Base-by-base conservation (phyloP, 1,140 invertebrate genomes). In the Polypedilum vanderplanki region DNA sequence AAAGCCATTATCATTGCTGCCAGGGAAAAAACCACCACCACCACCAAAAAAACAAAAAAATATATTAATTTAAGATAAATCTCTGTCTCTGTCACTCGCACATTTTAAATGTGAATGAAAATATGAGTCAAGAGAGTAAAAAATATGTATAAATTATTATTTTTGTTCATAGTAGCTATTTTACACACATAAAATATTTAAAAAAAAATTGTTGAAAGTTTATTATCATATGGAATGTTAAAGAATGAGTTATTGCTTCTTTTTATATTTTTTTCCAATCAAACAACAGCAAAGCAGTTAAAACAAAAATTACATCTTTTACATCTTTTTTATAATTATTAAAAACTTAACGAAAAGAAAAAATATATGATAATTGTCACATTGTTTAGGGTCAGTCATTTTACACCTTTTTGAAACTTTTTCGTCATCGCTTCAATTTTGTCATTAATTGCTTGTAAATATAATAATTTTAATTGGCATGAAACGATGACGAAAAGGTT, bases 1-100 rank as follows among this genome's bases (percentile, higher is more conserved):
- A 18, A 57, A 18, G n/a, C 15, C 65, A 70, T 70, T 70, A 18
- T 70, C 65, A 70, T 18, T 70, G 65, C 65, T 70, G 65, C 65
- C 65, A 70, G 18, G 18, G 17, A 70, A 57, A 12, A 57, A 12
- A 57, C 46, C 46, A 57, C 46, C 46, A 57, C 10, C 1, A 57
- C 24, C 24, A 33, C 24, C 24, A 57, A 57, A 57, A 57, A 57
- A 17, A 12, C n/a, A 17, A 15, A 57, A 57, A 57, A 57, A 57
- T 57, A 57, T 57, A 15, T 57, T 15, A 57, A 57, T 57, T 17
- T 57, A 33, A 33, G 24, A 33, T 33, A 33, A 33, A 33, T 33
- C 24, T 33, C 24, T 33, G 24, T 33, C 24, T 33, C 24, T 33
- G 24, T 33, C 24, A 33, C 24, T 33, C 5, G 24, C 24, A 33